Evolutionary conservation across 2,797 vertebrate genomes (phyloP).

Genomic region (Mareca strepera): DNA sequence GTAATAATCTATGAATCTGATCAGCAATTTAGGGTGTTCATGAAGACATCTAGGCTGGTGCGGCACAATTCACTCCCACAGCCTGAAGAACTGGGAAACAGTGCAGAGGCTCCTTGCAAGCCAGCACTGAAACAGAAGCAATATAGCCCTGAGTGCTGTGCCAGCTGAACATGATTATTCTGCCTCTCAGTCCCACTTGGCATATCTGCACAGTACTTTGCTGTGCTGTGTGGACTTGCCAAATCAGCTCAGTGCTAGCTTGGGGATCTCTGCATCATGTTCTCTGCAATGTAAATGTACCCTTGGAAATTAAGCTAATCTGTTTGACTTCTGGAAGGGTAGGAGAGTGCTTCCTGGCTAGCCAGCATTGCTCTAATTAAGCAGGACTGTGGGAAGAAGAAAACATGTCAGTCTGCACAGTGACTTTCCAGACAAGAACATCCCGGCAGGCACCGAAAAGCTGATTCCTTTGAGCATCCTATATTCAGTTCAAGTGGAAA

Average conservation of each 20-base stretch:
- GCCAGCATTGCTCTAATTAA: neutral
- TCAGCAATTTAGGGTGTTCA: neutral
- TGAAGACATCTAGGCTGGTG: neutral
- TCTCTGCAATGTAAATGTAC: conserved; percentile 1
- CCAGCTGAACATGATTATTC: neutral
- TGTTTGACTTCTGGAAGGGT: neutral
- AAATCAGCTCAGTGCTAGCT: neutral
- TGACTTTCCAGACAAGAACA: neutral
- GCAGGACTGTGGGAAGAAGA: neutral
- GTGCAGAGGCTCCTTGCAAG: neutral
- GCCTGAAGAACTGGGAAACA: neutral
- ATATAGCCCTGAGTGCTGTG: neutral
- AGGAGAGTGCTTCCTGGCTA: neutral
- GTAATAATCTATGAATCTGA: neutral
- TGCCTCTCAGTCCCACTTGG: neutral
- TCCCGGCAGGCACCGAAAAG: neutral
- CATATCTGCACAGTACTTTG: neutral
- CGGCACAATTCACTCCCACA: neutral
- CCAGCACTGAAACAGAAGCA: neutral
- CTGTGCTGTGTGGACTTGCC: neutral
- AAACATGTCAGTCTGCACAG: neutral
- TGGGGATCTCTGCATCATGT: neutral
- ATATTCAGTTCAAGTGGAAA: neutral
- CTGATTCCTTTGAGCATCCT: neutral
- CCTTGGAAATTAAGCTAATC: neutral